Conservation (phyloP, 2,888 invertebrate genomes). For the Fragum whitleyi region DNA sequence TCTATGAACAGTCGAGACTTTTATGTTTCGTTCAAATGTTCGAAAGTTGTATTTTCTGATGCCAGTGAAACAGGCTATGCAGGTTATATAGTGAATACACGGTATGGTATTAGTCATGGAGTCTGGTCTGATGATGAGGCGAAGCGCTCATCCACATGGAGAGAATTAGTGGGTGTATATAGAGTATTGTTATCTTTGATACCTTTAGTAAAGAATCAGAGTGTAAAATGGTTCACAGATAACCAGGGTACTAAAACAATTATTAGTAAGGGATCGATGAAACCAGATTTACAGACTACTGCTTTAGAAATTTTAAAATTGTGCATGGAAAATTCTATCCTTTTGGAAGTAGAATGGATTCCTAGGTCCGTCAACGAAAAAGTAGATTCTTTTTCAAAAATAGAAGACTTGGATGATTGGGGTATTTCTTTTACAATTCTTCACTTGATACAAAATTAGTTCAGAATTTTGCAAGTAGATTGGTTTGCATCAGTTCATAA, state of each 20-base stretch:
- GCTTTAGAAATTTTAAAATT: conserved; percentile 27
- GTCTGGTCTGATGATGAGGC: conserved; percentile 48
- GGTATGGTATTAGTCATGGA: conserved; percentile 47
- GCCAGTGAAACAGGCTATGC: conserved; percentile 44
- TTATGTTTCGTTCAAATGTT: conserved; percentile 25
- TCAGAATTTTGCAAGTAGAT: conserved; percentile 31
- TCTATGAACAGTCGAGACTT: conserved; percentile 32
- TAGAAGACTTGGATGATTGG: conserved; percentile 56
- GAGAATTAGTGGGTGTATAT: conserved; percentile 33
- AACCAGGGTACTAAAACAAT: conserved; percentile 37
- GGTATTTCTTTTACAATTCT: conserved; percentile 40
- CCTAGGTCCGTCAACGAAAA: conserved; percentile 48
- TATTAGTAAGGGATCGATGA: conserved; percentile 36
- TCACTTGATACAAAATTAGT: conserved; percentile 24
- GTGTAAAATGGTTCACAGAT: conserved; percentile 46
- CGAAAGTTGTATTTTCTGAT: conserved; percentile 41
- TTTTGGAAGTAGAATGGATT: conserved; percentile 50
- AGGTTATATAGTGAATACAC: conserved; percentile 37
- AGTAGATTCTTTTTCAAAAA: conserved; percentile 44
- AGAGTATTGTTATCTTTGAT: conserved; percentile 30
- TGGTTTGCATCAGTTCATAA: conserved; percentile 48
- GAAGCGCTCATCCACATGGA: conserved; percentile 57
- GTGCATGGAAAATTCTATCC: conserved; percentile 36
- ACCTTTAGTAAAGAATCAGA: conserved; percentile 17
- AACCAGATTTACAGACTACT: conserved; percentile 31